phyloP scores from a whole-genome alignment of 2,113 vertebrate species.

The Caretta caretta region DNA sequence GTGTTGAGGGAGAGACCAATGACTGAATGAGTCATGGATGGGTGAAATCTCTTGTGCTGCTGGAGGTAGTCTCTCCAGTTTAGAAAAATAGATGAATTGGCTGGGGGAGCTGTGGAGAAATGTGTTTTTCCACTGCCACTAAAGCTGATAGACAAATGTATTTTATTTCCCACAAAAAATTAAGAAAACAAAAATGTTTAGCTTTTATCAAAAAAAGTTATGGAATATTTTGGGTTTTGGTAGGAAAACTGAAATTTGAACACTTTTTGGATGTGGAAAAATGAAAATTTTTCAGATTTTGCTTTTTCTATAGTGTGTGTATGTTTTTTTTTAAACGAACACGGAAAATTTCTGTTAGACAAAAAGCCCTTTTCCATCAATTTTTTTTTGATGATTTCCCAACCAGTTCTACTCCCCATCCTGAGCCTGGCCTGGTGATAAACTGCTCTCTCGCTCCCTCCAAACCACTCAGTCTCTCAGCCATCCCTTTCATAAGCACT shows the following conservation, averaged over 20 bases:
- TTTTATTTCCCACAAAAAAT: background rate
- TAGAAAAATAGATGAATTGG: background rate
- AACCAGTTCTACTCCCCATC: too few relatives aligned
- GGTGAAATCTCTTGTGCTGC: background rate
- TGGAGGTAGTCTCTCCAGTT: background rate
- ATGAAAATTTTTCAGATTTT: too few relatives aligned
- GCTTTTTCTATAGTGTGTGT: too few relatives aligned
- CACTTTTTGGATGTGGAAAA: background rate
- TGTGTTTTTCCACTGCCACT: background rate
- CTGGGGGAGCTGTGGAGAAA: background rate
- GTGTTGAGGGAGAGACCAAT: background rate
- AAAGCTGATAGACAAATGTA: background rate
- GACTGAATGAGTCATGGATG: background rate
- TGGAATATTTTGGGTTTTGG: background rate
- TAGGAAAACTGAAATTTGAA: background rate
- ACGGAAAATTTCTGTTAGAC: too few relatives aligned
- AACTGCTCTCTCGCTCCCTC: too few relatives aligned
- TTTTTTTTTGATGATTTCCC: too few relatives aligned
- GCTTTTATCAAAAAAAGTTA: background rate
- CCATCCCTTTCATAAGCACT: too few relatives aligned
- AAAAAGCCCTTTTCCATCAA: too few relatives aligned
- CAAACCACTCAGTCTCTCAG: too few relatives aligned
- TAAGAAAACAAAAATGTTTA: background rate
- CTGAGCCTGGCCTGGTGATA: too few relatives aligned
- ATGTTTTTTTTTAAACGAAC: too few relatives aligned